A percentile compares a stretch with the other conserved stretches of the same genome.
These are phyloP conservation scores for Lacanobia oleracea DNA, from an alignment of 2,888 invertebrate species.

Conservation along the genomic window DNA sequence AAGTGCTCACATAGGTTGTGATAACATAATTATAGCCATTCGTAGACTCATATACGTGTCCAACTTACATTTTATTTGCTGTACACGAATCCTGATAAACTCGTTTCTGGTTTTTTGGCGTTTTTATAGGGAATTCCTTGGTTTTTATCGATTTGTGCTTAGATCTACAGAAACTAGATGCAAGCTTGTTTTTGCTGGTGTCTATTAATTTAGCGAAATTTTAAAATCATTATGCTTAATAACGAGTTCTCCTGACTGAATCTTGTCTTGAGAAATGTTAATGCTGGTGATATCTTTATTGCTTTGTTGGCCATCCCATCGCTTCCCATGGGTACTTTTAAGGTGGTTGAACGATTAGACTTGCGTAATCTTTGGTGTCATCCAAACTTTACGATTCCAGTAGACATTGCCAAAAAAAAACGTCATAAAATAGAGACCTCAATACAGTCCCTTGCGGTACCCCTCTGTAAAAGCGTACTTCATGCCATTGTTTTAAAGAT, in stretches of 20 bases:
- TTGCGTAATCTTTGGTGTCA: neutral
- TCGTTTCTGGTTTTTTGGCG: constrained; percentile 35
- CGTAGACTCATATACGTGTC: constrained; percentile 12
- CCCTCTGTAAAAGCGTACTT: neutral
- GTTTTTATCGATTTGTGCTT: constrained; percentile 33
- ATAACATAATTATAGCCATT: constrained; percentile 45
- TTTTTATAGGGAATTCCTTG: constrained; percentile 42
- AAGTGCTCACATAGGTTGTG: constrained; percentile 14
- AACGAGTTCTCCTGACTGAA: neutral
- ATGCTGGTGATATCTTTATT: neutral
- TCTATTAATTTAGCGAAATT: neutral
- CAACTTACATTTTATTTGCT: constrained; percentile 27
- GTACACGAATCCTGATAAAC: constrained; percentile 42
- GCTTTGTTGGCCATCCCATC: neutral
- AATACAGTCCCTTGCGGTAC: constrained; percentile 36
- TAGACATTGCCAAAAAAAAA: neutral
- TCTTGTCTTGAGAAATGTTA: neutral
- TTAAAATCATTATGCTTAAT: neutral
- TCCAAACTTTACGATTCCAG: neutral
- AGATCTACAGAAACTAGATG: constrained; percentile 27
- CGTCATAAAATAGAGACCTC: neutral
- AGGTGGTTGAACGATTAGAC: neutral
- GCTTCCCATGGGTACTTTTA: neutral
- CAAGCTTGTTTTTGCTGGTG: constrained; percentile 16
- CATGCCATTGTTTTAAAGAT: neutral